These are phyloP conservation scores for Morpho deidamia DNA, from an alignment of 2,888 invertebrate genomes.

Conservation along the genomic window DNA sequence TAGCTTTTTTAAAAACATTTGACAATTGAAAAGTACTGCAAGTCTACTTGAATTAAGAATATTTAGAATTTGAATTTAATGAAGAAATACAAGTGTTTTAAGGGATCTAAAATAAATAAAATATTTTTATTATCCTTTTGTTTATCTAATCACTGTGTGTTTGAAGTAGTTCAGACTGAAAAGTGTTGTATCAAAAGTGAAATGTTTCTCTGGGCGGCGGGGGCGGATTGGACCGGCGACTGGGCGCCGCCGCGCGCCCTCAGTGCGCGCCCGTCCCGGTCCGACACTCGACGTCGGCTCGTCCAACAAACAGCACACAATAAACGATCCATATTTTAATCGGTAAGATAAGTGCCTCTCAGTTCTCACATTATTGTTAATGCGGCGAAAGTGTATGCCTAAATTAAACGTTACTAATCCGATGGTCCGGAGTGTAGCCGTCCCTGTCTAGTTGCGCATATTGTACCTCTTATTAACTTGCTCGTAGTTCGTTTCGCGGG, in stretches of 20 bases:
- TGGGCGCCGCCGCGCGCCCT: conserved; percentile 36
- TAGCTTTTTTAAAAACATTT: too few species aligned
- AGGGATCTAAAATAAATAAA: too few species aligned
- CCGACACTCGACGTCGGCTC: conserved; percentile 79
- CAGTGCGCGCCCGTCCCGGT: conserved; percentile 75
- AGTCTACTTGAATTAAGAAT: too few species aligned
- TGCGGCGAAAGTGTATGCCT: conserved; percentile 48
- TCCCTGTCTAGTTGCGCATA: conserved; percentile 61
- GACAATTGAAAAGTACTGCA: too few species aligned
- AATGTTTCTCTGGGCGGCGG: conserved; percentile 47
- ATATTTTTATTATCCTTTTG: too few species aligned
- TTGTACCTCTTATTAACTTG: conserved; percentile 34
- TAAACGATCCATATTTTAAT: conserved; percentile 67
- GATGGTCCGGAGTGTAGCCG: conserved; percentile 35
- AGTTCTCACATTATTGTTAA: background rate
- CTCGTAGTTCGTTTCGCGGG: conserved; percentile 46
- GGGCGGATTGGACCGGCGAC: conserved; percentile 36
- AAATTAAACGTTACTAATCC: conserved; percentile 29
- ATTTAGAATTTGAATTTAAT: too few species aligned
- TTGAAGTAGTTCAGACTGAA: conserved; percentile 14
- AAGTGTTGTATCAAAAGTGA: conserved; percentile 33
- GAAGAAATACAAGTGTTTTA: too few species aligned
- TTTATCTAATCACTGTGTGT: background rate
- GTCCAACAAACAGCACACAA: conserved; percentile 67
- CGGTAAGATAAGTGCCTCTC: conserved; percentile 68